These are phyloP conservation scores for Notodonta ziczac DNA, from an alignment of 2,888 invertebrate species.

Conservation along the genomic window DNA sequence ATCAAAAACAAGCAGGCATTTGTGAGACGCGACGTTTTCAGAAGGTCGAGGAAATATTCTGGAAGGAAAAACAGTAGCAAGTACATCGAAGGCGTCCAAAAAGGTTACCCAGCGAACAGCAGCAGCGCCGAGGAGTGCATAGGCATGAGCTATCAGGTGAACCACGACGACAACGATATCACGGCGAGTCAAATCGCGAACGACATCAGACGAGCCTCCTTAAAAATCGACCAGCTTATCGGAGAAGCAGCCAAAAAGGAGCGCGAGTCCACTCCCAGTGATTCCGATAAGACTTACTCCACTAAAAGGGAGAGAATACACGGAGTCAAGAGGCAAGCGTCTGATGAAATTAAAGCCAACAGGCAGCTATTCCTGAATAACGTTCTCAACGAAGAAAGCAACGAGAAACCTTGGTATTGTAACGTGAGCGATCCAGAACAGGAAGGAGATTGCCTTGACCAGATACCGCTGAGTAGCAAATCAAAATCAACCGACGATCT, in stretches of 20 bases:
- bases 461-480: conserved; percentile 64
- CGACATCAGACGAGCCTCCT: conserved; percentile 82
- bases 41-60: conserved; percentile 80
- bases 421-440: conserved; percentile 81
- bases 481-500: conserved; percentile 73
- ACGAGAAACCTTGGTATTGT: conserved; percentile 81
- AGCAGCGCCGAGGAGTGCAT: conserved; percentile 79
- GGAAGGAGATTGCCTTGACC: conserved; percentile 70
- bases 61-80: conserved; percentile 75
- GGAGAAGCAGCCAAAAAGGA: conserved; percentile 74
- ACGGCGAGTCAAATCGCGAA: conserved; percentile 83
- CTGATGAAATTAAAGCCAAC: conserved; percentile 78
- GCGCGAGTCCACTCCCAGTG: conserved; percentile 60
- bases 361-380: conserved; percentile 74
- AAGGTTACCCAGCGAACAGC: conserved; percentile 67
- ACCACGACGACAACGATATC: conserved; percentile 82
- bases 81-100: conserved; percentile 64
- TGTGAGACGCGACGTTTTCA: conserved; percentile 77
- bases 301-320: conserved; percentile 84
- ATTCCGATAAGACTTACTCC: conserved; percentile 79
- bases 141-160: conserved; percentile 79
- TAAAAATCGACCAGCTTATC: conserved; percentile 83
- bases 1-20: conserved; percentile 85
- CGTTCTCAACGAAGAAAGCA: conserved; percentile 70
- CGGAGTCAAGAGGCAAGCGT: conserved; percentile 81